These are phyloP conservation scores for Pemphredon lugubris DNA, from an alignment of 2,888 invertebrate genomes.

Conservation along the genomic window DNA sequence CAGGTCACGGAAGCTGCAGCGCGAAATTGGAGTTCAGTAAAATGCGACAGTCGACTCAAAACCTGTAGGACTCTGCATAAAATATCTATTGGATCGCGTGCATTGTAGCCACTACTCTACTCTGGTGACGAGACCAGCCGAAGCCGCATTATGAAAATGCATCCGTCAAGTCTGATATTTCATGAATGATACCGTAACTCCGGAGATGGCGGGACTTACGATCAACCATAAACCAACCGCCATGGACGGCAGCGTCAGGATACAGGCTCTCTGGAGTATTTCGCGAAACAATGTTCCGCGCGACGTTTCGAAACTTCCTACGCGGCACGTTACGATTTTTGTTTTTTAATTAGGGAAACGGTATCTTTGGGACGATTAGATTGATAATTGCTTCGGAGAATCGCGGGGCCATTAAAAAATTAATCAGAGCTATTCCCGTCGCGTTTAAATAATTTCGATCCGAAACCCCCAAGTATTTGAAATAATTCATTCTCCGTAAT, in stretches of 20 bases:
- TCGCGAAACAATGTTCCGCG: conserved; percentile 10
- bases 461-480: no score
- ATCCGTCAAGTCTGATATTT: conserved; percentile 70
- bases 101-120: conserved; percentile 16
- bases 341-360: no score
- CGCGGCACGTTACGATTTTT: no score
- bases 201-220: conserved; percentile 54
- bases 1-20: no score
- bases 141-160: conserved; percentile 69
- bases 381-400: no score
- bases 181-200: conserved; percentile 59
- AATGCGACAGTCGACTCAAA: conserved; percentile 40
- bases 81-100: conserved; percentile 56
- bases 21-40: conserved; percentile 26
- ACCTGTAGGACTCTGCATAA: conserved; percentile 55
- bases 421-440: no score
- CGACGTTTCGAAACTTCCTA: no score
- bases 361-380: no score
- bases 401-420: no score
- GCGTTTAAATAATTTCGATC: no score
- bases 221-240: conserved; percentile 53
- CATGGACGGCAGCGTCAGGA: no score
- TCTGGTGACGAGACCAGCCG: conserved; percentile 13
- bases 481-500: no score
- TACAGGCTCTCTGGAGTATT: conserved; percentile 22